Base-by-base conservation (phyloP, 2,797 vertebrate genomes). In the Cacajao melanocephalus region DNA sequence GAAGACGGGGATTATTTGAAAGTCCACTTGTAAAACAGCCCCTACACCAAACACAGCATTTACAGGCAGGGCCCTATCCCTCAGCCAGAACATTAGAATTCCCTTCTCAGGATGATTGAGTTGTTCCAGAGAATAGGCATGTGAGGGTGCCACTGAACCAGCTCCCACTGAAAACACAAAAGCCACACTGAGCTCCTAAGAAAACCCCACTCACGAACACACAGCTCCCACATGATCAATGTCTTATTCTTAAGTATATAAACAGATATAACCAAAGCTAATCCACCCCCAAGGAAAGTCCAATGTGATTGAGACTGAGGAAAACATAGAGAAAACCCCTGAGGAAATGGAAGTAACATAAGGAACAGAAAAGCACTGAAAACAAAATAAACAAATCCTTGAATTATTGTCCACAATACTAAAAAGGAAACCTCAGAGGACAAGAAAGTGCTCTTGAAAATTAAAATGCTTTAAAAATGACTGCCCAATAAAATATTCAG, bases 171-270 rank as follows among this genome's bases (percentile, higher is more conserved):
- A 70, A 48, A 52, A 78, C 58, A 73, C 64, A 8, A 41, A 70
- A 78, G 20, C 48, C 94, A 83, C 52, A 19, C 36, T 94, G 46
- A 75, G 41, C 78, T 88, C 17, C 36, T 44, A 75, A 87, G 83
- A 50, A 90, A 92, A 83, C 41, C 36, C 70, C 41, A 79, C 2
- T 46, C n/a, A 41, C 3, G 0, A 4, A 73, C 12, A 36, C 33
- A 22, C 5, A 36, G 7, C 20, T 92, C 76, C 72, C 78, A 73
- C 72, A 41, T 50, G 67, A 50, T 58, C 33, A 50, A 13, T 79
- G 52, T 81, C 86, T 89, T 93, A 50, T 86, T 95, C 87, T 93
- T 91, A 93, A 90, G 80, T 36, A 26, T 48, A 73, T 36, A n/a
- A 64, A 78, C 36, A 61, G 30, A 33, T 70, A 57, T 1, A 83